Conservation (phyloP, 92 coral and sea anemone species). For the Palythoa grandis region DNA sequence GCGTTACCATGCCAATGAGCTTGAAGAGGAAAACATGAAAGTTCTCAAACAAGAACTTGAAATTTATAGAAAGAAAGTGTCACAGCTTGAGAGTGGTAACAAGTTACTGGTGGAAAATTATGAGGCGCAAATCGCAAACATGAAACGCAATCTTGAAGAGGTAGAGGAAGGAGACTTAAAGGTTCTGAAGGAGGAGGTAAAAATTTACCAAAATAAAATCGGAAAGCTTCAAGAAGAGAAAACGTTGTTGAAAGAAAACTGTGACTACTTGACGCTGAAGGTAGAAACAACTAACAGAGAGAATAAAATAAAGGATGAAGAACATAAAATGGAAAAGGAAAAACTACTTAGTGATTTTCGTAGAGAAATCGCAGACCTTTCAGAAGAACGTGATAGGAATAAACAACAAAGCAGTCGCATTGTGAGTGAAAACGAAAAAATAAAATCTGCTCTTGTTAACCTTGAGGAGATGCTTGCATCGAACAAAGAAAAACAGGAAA, state of each 20-base stretch:
- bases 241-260: conserved; percentile 56
- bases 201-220: conserved; percentile 73
- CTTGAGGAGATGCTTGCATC: conserved; percentile 26
- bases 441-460: conserved; percentile 6
- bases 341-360: conserved; percentile 54
- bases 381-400: conserved; percentile 23
- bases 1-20: conserved; percentile 73
- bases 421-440: conserved; percentile 42
- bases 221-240: conserved; percentile 73
- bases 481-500: conserved; percentile 6
- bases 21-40: conserved; percentile 69
- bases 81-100: conserved; percentile 77
- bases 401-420: conserved; percentile 33
- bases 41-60: conserved; percentile 74
- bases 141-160: conserved; percentile 73
- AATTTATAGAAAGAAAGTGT: conserved; percentile 74
- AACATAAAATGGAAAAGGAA: conserved; percentile 43
- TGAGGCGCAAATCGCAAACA: conserved; percentile 77
- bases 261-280: conserved; percentile 50
- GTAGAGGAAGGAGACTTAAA: conserved; percentile 80
- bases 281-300: conserved; percentile 41
- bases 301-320: conserved; percentile 47
- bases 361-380: conserved; percentile 31
- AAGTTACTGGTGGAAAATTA: conserved; percentile 77
- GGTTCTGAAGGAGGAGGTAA: conserved; percentile 83